Percentiles rank a stretch among this genome's conserved stretches.
Conservation (phyloP, 2,113 vertebrate species). For the Oncorhynchus gorbuscha region DNA sequence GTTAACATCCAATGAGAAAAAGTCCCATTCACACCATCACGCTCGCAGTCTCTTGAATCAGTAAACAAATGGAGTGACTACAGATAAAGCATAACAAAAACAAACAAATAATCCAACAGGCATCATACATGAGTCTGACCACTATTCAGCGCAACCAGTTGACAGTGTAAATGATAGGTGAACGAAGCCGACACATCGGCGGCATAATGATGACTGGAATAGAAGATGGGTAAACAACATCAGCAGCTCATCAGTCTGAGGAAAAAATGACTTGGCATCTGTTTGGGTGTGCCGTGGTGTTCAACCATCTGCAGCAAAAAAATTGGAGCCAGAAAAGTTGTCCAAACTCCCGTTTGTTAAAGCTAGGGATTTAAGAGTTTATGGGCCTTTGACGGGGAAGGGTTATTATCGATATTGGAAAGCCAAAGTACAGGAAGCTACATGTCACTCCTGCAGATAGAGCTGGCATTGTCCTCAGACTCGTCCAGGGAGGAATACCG, state of each 20-base stretch:
- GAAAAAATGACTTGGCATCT: neutral
- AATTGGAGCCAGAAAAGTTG: constrained; percentile 11
- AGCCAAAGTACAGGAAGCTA: too few species aligned
- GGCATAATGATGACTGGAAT: constrained; percentile 12
- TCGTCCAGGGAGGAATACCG: constrained; percentile 31
- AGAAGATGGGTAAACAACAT: constrained; percentile 42
- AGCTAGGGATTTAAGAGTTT: neutral
- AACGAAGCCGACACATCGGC: constrained; percentile 3
- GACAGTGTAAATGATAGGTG: constrained; percentile 25
- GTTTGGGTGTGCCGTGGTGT: neutral
- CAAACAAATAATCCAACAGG: neutral
- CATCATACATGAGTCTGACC: neutral
- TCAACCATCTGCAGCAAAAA: constrained; percentile 51
- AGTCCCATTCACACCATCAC: too few species aligned
- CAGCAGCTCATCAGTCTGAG: constrained; percentile 33
- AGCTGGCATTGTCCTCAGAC: constrained; percentile 33
- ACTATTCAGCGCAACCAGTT: neutral
- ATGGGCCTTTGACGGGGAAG: too few species aligned
- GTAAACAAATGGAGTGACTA: neutral
- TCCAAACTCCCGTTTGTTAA: neutral
- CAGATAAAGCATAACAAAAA: neutral
- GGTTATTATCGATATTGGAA: too few species aligned
- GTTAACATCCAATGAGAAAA: too few species aligned
- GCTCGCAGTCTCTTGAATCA: neutral
- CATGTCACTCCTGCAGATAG: neutral